Evolutionary conservation across 2,888 invertebrate genomes (phyloP), one percentile per base, ranked within the genome.

Genomic region (Scrobipalpa costella): DNA sequence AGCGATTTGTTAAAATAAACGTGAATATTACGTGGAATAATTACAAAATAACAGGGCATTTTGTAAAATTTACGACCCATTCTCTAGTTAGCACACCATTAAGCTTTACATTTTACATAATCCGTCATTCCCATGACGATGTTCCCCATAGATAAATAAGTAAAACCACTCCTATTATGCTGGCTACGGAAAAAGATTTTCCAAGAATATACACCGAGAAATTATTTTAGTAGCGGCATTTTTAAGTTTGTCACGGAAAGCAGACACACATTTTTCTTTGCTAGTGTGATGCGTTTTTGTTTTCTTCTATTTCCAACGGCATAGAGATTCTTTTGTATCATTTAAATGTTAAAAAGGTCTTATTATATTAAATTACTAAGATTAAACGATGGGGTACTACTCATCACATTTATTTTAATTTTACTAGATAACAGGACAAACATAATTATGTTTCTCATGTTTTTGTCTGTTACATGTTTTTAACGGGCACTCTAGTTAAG

Each of bases 11-110:
- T 62, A 66, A 60, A 21, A 38, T 64, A 50, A 52, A 68, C 33
- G 61, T 67, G 65, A 66, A 70, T 70, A 68, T 69, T 60, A 62
- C 66, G 64, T 63, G 64, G 69, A 67, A 64, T 72, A 75, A 77
- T 77, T 75, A 77, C 65, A 68, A 72, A 44, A 71, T 71, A 72
- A 72, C 70, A 67, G 69, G 71, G 69, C 67, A 70, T 71, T 75
- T 77, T 71, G 71, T 68, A 64, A 69, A 69, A 80, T 79, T 80
- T 77, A 80, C 68, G 64, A 63, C 21, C 71, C 68, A 75, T 79
- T 78, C 71, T 73, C 67, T 68, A 70, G 76, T 77, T 76, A 75
- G 73, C 72, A 74, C 72, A 65, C 69, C 67, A 73, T 76, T 78
- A 77, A 66, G 62, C 67, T 68, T 68, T 50, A 66, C 64, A 68